These are phyloP conservation scores for Nomada fucata DNA, from an alignment of 2,888 invertebrate genomes.

Conservation along the genomic window DNA sequence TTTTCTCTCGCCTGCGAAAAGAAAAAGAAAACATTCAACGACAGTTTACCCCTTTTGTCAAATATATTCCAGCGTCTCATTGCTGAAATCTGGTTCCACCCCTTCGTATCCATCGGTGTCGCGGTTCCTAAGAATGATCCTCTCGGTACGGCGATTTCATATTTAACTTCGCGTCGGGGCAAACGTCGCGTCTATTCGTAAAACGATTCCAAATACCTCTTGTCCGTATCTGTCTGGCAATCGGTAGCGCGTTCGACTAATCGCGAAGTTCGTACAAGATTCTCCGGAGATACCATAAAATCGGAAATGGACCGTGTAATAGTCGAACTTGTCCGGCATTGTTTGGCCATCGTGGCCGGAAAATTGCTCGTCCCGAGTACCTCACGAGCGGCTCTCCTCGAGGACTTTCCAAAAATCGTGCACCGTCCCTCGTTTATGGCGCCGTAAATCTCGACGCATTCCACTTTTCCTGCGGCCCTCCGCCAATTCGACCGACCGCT, in stretches of 20 bases:
- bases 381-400: conserved; percentile 25
- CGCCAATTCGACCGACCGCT: neutral
- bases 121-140: too few relatives aligned
- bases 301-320: conserved; percentile 69
- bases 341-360: conserved; percentile 60
- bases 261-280: conserved; percentile 10
- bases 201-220: too few relatives aligned
- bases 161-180: too few relatives aligned
- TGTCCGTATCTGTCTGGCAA: too few relatives aligned
- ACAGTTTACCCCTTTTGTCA: too few relatives aligned
- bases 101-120: too few relatives aligned
- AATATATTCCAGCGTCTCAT: neutral
- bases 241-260: neutral
- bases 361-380: conserved; percentile 55
- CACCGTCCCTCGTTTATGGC: conserved; percentile 43
- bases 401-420: conserved; percentile 34
- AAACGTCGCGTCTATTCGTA: too few relatives aligned
- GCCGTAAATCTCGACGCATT: conserved; percentile 39
- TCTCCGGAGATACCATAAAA: neutral
- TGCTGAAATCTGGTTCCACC: too few relatives aligned
- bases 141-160: too few relatives aligned
- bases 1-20: neutral
- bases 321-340: conserved; percentile 62
- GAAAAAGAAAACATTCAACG: neutral
- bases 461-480: neutral